Evolutionary conservation across 2,888 invertebrate genomes (phyloP), one percentile per base, ranked within the genome.

Genomic region (Nymphalis c-album): DNA sequence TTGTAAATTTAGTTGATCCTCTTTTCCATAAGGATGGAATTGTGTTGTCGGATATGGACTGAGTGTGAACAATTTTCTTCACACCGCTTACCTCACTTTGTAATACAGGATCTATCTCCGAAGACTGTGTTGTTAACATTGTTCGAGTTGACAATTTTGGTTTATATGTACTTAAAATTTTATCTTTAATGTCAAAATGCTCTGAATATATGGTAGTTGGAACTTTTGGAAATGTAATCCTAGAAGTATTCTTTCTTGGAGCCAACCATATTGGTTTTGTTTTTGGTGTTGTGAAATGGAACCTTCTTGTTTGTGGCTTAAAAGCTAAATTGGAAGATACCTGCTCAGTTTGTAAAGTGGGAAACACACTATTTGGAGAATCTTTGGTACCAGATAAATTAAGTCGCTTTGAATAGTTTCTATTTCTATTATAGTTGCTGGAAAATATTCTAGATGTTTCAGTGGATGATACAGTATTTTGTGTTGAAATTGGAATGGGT

Each of bases 91-190:
- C 81, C 58, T 91, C 91, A 64, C 84, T 86, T 77, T 93, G 89
- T 55, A 86, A 76, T 0, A 93, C 86, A 45, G 93, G 93, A 76
- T 93, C 93, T 63, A 93, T 91, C 69, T 92, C 91, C 47, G 93
- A 89, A 35, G 92, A 84, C 26, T 88, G 84, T 6, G 93, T 93
- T 2, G 91, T 92, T 31, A 92, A 75, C 26, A 80, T 75, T 6
- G 86, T 78, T 74, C 79, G 85, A 20, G 80, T 83, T 0, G 83
- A 77, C 48, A 73, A 68, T 47, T 75, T 78, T 7, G 85, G 81
- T 67, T 76, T 79, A 6, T 73, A 47, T 5, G 82, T 80, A 35
- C 85, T 82, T 1, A 78, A 73, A 59, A 80, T 78, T 73, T 85
- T 89, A 22, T 88, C 83, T 71, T 84, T 89, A 45, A 90, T 85